A percentile compares a stretch with the other conserved stretches of the same genome.
phyloP scores from a whole-genome alignment of 2,113 vertebrate genomes.

The Anser brachyrhynchus region DNA sequence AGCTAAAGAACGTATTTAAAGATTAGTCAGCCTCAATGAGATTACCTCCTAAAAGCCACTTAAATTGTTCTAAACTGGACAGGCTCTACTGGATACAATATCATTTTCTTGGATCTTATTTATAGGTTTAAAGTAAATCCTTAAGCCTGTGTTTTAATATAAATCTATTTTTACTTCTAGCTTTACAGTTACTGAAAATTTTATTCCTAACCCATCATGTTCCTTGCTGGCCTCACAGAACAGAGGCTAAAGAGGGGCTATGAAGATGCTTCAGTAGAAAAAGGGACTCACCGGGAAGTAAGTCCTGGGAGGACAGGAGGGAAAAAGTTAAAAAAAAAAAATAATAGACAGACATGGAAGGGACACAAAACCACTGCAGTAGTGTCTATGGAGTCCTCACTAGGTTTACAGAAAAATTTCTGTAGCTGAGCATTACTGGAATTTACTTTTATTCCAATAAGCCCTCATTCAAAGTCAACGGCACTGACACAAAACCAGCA shows the following conservation, averaged over 20 bases:
- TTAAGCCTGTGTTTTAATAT: slow-evolving; percentile 39
- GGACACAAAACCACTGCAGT: background rate
- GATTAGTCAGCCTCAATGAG: slow-evolving; percentile 48
- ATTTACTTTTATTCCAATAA: background rate
- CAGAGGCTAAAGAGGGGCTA: background rate
- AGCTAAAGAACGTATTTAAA: slow-evolving; percentile 59
- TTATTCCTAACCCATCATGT: background rate
- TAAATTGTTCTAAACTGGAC: slow-evolving; percentile 49
- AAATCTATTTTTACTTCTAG: slow-evolving; percentile 36
- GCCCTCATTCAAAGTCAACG: background rate
- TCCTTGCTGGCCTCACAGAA: background rate
- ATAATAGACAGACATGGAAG: background rate
- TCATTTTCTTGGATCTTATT: slow-evolving; percentile 37
- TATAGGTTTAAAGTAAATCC: slow-evolving; percentile 50
- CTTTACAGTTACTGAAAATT: background rate
- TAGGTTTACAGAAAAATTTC: background rate
- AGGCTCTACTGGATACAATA: slow-evolving; percentile 17
- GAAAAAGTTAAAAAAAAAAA: background rate
- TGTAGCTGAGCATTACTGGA: background rate
- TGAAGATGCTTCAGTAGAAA: slow-evolving; percentile 1
- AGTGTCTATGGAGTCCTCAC: background rate
- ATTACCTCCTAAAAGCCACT: slow-evolving; percentile 61
- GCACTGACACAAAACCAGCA: background rate
- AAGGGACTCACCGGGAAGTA: background rate
- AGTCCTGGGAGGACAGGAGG: background rate